Conservation (phyloP, 2,888 invertebrate species). For the Lasioglossum villosulum region DNA sequence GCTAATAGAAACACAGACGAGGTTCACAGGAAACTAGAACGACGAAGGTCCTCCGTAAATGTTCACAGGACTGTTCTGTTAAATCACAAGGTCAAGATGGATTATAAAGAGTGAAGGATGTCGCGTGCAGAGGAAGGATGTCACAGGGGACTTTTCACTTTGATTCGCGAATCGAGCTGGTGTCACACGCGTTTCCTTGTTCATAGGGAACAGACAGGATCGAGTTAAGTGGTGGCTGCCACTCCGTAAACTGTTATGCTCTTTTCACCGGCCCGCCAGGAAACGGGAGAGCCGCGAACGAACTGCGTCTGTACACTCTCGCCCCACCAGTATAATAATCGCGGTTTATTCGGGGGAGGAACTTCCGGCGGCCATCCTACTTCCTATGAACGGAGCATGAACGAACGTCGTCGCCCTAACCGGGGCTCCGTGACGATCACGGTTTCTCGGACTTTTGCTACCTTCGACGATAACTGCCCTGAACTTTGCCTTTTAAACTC, state of each 20-base stretch:
- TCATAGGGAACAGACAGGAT: constrained; percentile 31
- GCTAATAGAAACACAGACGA: background rate
- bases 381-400: constrained; percentile 73
- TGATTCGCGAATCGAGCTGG: constrained; percentile 30
- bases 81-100: background rate
- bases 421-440: constrained; percentile 74
- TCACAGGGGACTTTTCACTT: constrained; percentile 36
- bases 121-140: background rate
- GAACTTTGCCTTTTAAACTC: constrained; percentile 3
- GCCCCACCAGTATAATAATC: constrained; percentile 59
- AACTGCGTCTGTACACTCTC: constrained; percentile 64
- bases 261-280: constrained; percentile 66
- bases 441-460: background rate
- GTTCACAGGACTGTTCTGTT: background rate
- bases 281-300: constrained; percentile 61
- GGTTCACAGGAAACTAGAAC: background rate
- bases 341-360: constrained; percentile 70
- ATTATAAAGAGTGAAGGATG: background rate
- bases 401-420: constrained; percentile 70
- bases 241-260: constrained; percentile 68
- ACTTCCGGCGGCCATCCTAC: constrained; percentile 81
- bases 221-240: constrained; percentile 66
- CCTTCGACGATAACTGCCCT: background rate
- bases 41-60: background rate
- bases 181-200: constrained; percentile 53